phyloP scores from a whole-genome alignment of 2,888 invertebrate genomes.

The Meghimatium bilineatum region DNA sequence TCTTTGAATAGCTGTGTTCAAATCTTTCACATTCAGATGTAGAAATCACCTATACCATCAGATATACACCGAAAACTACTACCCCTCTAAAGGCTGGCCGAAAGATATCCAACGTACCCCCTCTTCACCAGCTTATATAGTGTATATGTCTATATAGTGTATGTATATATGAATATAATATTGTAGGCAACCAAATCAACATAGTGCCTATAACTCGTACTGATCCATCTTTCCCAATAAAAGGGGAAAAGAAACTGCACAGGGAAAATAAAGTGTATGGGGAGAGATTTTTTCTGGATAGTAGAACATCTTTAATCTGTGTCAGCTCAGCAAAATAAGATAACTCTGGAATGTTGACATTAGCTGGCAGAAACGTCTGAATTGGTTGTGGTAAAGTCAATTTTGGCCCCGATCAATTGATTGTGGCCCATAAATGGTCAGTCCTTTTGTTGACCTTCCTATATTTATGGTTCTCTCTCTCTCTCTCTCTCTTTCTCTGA shows the following conservation, averaged over 20 bases:
- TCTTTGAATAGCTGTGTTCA: too few relatives aligned
- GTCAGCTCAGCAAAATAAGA: neutral
- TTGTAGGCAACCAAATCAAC: too few relatives aligned
- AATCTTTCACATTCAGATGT: too few relatives aligned
- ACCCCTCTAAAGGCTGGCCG: too few relatives aligned
- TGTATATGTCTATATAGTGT: too few relatives aligned
- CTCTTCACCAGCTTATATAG: too few relatives aligned
- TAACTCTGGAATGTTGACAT: neutral
- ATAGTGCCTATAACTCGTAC: too few relatives aligned
- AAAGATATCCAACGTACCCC: too few relatives aligned
- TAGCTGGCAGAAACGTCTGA: neutral
- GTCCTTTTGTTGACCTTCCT: neutral
- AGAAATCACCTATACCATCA: too few relatives aligned
- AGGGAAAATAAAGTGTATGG: neutral
- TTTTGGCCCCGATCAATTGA: conserved; percentile 20
- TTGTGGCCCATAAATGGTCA: neutral
- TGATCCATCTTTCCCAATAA: neutral
- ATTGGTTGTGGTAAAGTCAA: conserved; percentile 29
- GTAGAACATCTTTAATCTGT: neutral
- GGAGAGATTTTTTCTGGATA: neutral
- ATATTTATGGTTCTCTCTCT: neutral
- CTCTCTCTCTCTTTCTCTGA: conserved; percentile 3
- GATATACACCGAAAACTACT: too few relatives aligned
- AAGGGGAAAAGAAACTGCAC: neutral
- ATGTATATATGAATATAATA: too few relatives aligned